These are phyloP conservation scores for Takifugu flavidus DNA, from an alignment of 2,113 vertebrate genomes.

Conservation along the genomic window DNA sequence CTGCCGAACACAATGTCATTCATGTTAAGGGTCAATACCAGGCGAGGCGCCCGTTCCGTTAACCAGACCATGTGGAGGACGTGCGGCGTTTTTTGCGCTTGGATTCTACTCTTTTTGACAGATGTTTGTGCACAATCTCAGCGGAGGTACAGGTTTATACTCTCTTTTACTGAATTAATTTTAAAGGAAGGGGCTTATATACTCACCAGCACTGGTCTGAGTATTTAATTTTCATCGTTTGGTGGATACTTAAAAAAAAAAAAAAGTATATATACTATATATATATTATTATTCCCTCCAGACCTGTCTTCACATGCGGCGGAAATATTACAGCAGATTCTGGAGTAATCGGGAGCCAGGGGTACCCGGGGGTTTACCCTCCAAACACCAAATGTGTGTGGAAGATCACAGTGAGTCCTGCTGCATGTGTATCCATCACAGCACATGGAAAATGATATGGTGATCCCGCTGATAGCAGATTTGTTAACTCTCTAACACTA, in stretches of 20 bases:
- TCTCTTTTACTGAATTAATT: conserved; percentile 5
- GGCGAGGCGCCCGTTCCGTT: conserved; percentile 45
- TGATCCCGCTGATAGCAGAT: not conserved
- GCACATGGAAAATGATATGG: not conserved
- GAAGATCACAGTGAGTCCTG: conserved; percentile 93
- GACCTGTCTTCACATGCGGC: conserved; percentile 88
- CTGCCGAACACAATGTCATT: conserved; percentile 47
- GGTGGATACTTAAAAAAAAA: too few species aligned
- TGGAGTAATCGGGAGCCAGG: conserved; percentile 95
- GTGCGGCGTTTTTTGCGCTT: conserved; percentile 63
- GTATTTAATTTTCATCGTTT: too few species aligned
- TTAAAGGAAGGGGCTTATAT: too few species aligned
- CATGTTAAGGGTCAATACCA: conserved; percentile 52
- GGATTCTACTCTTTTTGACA: conserved; percentile 66
- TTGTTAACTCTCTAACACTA: not conserved
- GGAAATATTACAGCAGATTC: conserved; percentile 89
- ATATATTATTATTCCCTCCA: conserved; percentile 40
- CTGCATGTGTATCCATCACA: not conserved
- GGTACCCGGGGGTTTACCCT: conserved; percentile 96
- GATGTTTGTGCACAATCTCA: conserved; percentile 66
- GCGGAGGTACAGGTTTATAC: conserved; percentile 68
- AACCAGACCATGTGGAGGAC: conserved; percentile 71
- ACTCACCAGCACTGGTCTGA: too few species aligned
- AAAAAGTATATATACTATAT: not conserved
- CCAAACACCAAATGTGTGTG: conserved; percentile 98